A percentile compares a stretch with the other conserved stretches of the same genome.
These are phyloP conservation scores for Lucifuga dentata DNA, from an alignment of 2,113 vertebrate genomes.

Conservation along the genomic window DNA sequence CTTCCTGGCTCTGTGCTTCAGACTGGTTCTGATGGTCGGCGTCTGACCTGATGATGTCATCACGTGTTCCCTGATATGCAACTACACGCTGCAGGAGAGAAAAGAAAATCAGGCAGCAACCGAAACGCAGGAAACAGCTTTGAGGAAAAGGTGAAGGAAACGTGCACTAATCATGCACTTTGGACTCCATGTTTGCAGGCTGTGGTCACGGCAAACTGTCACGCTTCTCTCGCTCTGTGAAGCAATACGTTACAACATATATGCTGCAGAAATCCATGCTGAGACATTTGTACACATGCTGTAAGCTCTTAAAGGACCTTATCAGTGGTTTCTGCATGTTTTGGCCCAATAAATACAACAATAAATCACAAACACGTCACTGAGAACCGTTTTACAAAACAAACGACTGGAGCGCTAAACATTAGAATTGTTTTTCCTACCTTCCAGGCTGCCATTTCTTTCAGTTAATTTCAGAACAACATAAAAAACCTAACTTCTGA, in stretches of 20 bases:
- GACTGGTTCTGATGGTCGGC: conserved; percentile 31
- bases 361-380: conserved; percentile 2
- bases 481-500: no score
- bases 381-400: background rate
- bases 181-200: conserved; percentile 11
- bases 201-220: no score
- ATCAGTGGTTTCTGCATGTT: conserved; percentile 54
- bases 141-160: background rate
- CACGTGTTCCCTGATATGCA: background rate
- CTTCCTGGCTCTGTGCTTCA: conserved; percentile 90
- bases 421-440: no score
- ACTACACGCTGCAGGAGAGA: background rate
- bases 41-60: background rate
- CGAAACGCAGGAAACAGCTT: background rate
- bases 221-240: no score
- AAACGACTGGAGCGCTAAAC: no score
- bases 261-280: background rate
- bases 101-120: no score
- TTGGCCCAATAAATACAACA: conserved; percentile 55
- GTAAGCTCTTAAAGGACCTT: conserved; percentile 46
- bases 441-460: no score
- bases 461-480: no score
- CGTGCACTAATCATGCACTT: conserved; percentile 20
- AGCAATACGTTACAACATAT: no score
- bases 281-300: conserved; percentile 30